Evolutionary conservation across 1,140 invertebrate species (phyloP), one percentile per base, ranked within the genome.

Genomic region (Drosophila carrolli): DNA sequence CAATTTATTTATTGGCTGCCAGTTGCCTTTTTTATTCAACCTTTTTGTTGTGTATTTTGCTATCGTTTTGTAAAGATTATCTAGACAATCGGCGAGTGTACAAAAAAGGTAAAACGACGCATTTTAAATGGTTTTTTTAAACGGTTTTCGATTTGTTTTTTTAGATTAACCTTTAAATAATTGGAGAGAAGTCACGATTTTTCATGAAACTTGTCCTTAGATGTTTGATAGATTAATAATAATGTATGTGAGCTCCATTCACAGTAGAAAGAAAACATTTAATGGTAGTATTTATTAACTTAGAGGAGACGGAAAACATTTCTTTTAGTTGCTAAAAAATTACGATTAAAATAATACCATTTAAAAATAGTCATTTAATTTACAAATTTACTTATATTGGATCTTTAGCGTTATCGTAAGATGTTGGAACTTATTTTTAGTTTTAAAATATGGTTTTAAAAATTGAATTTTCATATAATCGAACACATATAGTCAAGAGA

Each of bases 1-100:
- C 83, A 88, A 84, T 88, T 89, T 84, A 89, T 81, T 85, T 84
- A 74, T 74, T 88, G 67, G 67, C 35, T 38, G 47, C 47, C 40
- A 16, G 74, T 53, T 54, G 35, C 53, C 63, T 68, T 59, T 58
- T 67, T 56, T 37, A 46, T 73, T 60, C 43, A 58, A 29, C 50
- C 44, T 58, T 59, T 47, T 50, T 50, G 40, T 53, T 47, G 61
- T 67, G 48, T 51, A 62, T 35, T 46, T 57, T 48, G 55, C 58
- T 70, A 61, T 66, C 61, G 74, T 75, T 75, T 74, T 80, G 75
- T 78, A 67, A 74, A 68, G 53, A 75, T 68, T 84, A 84, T 83
- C 77, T 80, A 66, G 51, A 66, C 73, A 73, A 85, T 62, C 58
- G 44, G 27, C 55, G 29, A 72, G 53, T 75, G 51, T 51, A 72